Base-by-base conservation (phyloP, 1,140 invertebrate species). In the Bilobella aurantiaca region DNA sequence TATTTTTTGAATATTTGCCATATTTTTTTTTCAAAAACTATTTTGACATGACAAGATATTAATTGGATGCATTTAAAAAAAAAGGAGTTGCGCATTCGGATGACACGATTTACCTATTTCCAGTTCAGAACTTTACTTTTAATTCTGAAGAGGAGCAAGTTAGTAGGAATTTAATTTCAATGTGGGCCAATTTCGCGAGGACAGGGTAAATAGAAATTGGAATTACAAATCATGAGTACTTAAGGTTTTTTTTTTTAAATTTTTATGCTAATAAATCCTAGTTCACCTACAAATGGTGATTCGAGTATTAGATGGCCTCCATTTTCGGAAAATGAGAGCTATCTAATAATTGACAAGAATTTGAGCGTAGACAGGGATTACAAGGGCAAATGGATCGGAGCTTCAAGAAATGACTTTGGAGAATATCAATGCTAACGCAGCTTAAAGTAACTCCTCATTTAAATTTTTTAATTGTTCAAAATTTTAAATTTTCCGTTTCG, bases 1-100 rank as follows among this genome's bases (percentile, higher is more conserved):
- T 14, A 5, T 29, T 32, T 59, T 28, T 27, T 27, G 16, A 59
- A 59, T n/a, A 31, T 30, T 30, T 34, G 8, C 34, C n/a, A n/a
- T n/a, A n/a, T n/a, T n/a, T n/a, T n/a, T n/a, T n/a, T n/a, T n/a
- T n/a, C n/a, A n/a, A n/a, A n/a, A n/a, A n/a, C n/a, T n/a, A n/a
- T n/a, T n/a, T n/a, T n/a, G n/a, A n/a, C n/a, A n/a, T n/a, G n/a
- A n/a, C n/a, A n/a, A n/a, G n/a, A n/a, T n/a, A n/a, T n/a, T n/a
- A n/a, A n/a, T n/a, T n/a, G n/a, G n/a, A 42, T 42, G 34, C 18
- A 42, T 42, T 12, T 59, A 25, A 59, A 59, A 8, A 18, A 12
- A 59, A 59, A 59, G 60, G 60, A 18, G 60, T 62, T 5, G 60
- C 32, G 3, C 60, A 62, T 27, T 27, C 60, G 3, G 60, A 62